phyloP scores from a whole-genome alignment of 2,797 vertebrate species.

The Clamator glandarius region DNA sequence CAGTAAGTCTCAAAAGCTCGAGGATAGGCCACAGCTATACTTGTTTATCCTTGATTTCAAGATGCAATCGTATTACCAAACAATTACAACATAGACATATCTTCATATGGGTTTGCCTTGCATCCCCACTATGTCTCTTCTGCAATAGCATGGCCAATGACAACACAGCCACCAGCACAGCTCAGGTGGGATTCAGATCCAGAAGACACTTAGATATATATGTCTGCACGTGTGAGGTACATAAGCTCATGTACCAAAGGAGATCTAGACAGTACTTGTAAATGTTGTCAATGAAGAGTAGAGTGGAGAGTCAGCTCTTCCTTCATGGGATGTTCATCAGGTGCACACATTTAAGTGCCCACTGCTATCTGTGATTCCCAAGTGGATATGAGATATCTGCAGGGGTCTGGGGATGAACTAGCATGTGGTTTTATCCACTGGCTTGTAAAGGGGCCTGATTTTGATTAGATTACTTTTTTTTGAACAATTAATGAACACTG shows the following conservation, averaged over 20 bases:
- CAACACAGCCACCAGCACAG: not conserved
- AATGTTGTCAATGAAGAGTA: not conserved
- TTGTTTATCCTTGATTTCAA: not conserved
- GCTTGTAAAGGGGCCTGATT: not conserved
- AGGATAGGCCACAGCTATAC: not conserved
- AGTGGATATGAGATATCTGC: not conserved
- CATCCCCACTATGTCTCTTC: not conserved
- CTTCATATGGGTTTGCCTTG: not conserved
- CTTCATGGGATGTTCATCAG: not conserved
- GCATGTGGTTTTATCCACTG: not conserved
- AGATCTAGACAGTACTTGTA: not conserved
- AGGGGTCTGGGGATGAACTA: not conserved
- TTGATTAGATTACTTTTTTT: not conserved
- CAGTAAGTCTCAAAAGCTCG: not conserved
- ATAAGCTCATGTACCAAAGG: accelerated
- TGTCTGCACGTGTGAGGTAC: accelerated
- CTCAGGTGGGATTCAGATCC: not conserved
- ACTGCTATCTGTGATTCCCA: not conserved
- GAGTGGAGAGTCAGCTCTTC: not conserved
- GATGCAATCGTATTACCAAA: not conserved
- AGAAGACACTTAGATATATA: accelerated
- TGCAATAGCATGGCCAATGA: not conserved
- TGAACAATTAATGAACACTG: not conserved
- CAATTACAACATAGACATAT: not conserved
- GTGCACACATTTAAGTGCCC: not conserved